phyloP scores from a whole-genome alignment of 1,140 invertebrate genomes.

The Drosophila nigrodunni region DNA sequence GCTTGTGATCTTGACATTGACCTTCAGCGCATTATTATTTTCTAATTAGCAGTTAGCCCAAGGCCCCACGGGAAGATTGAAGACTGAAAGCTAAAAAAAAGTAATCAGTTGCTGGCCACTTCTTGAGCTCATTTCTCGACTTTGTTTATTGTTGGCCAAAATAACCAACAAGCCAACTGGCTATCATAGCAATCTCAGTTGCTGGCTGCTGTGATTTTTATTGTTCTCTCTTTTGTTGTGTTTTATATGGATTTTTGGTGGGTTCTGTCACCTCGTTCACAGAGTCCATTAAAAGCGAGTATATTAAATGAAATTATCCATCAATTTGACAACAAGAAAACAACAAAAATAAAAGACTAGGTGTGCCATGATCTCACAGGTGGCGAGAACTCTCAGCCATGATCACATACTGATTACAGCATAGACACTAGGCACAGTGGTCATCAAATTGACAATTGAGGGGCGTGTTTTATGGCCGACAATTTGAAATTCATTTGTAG shows the following conservation, averaged over 20 bases:
- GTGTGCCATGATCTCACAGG: conserved; percentile 60
- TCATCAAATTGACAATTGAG: neutral
- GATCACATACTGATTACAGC: conserved; percentile 8
- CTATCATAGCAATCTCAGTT: conserved; percentile 45
- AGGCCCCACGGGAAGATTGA: neutral
- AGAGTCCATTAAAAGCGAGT: conserved; percentile 75
- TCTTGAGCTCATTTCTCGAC: conserved; percentile 48
- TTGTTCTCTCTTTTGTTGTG: conserved; percentile 32
- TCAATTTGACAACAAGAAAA: conserved; percentile 44
- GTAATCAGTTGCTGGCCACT: conserved; percentile 30
- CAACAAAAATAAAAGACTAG: conserved; percentile 22
- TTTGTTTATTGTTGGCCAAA: conserved; percentile 39
- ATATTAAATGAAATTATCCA: conserved; percentile 74
- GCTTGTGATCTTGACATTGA: conserved; percentile 60
- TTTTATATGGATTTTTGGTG: conserved; percentile 28
- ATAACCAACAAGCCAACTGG: conserved; percentile 1
- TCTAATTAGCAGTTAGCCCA: conserved; percentile 63
- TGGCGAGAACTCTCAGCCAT: neutral
- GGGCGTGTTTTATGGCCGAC: neutral
- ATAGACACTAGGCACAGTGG: neutral
- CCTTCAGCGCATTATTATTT: conserved; percentile 73
- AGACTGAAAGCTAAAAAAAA: neutral
- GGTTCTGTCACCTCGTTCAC: conserved; percentile 52
- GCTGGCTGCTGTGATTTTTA: conserved; percentile 39
- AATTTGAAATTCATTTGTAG: neutral